Conservation (phyloP, 2,888 invertebrate genomes). For the Drosophila affinis region DNA sequence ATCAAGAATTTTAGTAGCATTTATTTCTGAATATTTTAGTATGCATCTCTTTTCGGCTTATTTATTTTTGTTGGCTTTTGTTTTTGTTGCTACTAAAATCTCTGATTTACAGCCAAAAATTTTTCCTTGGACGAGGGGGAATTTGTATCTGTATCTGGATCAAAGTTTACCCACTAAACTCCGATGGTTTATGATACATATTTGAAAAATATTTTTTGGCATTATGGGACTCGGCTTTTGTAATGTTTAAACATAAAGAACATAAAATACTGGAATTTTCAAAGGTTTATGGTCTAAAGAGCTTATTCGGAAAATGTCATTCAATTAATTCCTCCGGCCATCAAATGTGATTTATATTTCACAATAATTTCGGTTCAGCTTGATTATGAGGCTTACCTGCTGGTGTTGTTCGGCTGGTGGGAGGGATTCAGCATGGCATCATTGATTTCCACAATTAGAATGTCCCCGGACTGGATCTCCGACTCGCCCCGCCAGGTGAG, state of each 20-base stretch:
- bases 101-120: not conserved
- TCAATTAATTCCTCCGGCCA: too few relatives aligned
- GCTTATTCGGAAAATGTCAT: not conserved
- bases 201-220: not conserved
- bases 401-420: conserved; percentile 67
- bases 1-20: not conserved
- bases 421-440: conserved; percentile 85
- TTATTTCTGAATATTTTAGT: not conserved
- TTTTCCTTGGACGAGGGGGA: not conserved
- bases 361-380: not conserved
- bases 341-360: not conserved
- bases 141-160: not conserved
- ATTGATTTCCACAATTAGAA: conserved; percentile 89
- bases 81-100: not conserved
- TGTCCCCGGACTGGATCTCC: conserved; percentile 89
- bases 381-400: conserved; percentile 64
- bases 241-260: not conserved
- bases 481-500: conserved; percentile 88
- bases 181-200: too few relatives aligned
- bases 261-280: not conserved
- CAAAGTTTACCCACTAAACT: not conserved
- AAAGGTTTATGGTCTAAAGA: not conserved
- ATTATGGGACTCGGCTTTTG: not conserved
- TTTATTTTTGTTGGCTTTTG: not conserved
- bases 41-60: not conserved